Conservation (phyloP, 2,113 vertebrate genomes). For the Okapia johnstoni region DNA sequence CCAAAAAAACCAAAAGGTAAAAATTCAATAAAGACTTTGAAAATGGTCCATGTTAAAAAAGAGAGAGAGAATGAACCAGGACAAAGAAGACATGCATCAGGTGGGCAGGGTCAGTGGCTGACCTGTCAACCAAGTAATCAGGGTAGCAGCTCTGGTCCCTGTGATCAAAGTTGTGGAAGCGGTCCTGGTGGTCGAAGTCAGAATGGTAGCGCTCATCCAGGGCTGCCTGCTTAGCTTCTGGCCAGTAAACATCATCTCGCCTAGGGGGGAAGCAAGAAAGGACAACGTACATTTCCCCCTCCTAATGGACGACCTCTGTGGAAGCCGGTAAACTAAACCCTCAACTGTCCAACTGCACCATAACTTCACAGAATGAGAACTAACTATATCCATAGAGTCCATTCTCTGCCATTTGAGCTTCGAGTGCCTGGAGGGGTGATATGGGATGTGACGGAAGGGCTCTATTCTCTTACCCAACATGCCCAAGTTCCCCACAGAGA, state of each 20-base stretch:
- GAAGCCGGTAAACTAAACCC: not conserved
- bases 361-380: not conserved
- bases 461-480: not conserved
- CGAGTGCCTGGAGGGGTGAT: not conserved
- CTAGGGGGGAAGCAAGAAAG: conserved; percentile 67
- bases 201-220: conserved; percentile 93
- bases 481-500: not conserved
- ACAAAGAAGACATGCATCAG: not conserved
- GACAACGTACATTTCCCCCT: accelerated
- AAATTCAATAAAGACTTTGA: not conserved
- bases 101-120: not conserved
- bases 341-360: too few relatives aligned
- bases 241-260: conserved; percentile 91
- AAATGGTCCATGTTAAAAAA: not conserved
- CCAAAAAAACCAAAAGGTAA: not conserved
- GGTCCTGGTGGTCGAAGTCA: conserved; percentile 91
- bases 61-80: not conserved
- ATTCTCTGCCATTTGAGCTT: not conserved
- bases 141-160: conserved; percentile 91
- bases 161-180: conserved; percentile 95
- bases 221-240: conserved; percentile 89
- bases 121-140: conserved; percentile 90
- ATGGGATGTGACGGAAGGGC: not conserved
- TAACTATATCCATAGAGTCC: not conserved
- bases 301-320: not conserved